Base-by-base conservation (phyloP, 2,888 invertebrate species). In the Pyrgus malvae region DNA sequence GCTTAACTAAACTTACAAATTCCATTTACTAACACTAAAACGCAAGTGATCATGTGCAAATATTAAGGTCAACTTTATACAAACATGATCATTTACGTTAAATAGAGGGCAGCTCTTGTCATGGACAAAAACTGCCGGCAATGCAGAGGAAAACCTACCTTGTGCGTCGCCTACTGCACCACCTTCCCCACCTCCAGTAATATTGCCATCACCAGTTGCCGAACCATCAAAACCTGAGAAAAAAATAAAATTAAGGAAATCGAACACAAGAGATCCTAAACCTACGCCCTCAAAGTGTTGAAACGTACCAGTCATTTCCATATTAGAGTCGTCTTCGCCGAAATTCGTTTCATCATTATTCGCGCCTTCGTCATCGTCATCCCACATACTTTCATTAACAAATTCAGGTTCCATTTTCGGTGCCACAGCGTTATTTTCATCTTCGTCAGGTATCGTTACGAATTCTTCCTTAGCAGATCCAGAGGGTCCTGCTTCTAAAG, bases 371-470 rank as follows among this genome's bases (percentile, higher is more conserved):
- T 93, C 93, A 60, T 92, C 93, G 57, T 91, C 90, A 60, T 91
- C 91, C 90, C 91, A 91, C 85, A 90, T 83, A 60, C 91, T 88
- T 73, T 93, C 93, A 60, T 93, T 93, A 37, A 91, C 89, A 78
- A 93, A 93, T 80, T 93, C 93, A 0, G 93, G 93, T 90, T 93
- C 93, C 78, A 93, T 92, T 91, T 93, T 93, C 21, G 93, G 93
- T 68, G 93, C 92, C 62, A 93, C 90, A 58, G 92, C 91, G 62
- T 91, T 91, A 21, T 90, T 89, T 78, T 91, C 90, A 61, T 91
- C 90, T 70, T 90, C 90, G 62, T 90, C 90, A 0, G 90, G 89
- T 81, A 90, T 91, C 69, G 90, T 91, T 1, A 91, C 90, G 62
- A 88, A 91, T 74, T 90, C 90, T 33, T 90, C 90, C 77, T 91